phyloP scores from a whole-genome alignment of 2,797 vertebrate genomes.

The Tokudaia muenninki region DNA sequence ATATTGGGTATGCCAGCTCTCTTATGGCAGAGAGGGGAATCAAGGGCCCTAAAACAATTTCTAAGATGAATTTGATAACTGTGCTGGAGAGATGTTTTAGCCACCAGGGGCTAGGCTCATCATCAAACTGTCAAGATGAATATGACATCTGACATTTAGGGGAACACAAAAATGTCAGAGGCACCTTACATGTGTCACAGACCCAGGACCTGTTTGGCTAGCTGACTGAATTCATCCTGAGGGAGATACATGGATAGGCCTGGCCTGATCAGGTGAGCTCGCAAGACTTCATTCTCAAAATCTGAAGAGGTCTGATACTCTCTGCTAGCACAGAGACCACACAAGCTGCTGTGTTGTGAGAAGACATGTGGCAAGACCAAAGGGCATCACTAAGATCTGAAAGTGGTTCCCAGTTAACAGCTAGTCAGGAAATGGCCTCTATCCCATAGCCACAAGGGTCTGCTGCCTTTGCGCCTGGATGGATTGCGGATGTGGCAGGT shows the following conservation, averaged over 20 bases:
- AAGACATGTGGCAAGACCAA: fast-evolving
- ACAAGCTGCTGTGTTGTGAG: background rate
- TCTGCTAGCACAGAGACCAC: too few relatives aligned
- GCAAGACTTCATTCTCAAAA: background rate
- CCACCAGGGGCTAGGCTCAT: background rate
- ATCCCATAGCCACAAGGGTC: background rate
- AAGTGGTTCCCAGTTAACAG: background rate
- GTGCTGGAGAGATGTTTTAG: background rate
- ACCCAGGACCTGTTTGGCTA: background rate
- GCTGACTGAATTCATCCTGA: background rate
- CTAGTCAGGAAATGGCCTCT: background rate
- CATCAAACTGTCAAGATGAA: background rate
- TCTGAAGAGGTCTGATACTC: background rate
- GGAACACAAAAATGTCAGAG: slow-evolving; percentile 52
- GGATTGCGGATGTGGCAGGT: fast-evolving
- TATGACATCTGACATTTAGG: slow-evolving; percentile 45
- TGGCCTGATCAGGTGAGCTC: background rate
- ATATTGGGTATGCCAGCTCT: fast-evolving
- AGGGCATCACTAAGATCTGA: too few relatives aligned
- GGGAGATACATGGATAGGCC: background rate
- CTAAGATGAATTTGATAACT: slow-evolving; percentile 32
- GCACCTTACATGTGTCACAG: background rate
- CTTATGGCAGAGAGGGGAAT: background rate
- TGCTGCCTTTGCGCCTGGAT: background rate
- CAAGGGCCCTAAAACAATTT: background rate